These are phyloP conservation scores for Cynodonichthys magdalenae DNA, from an alignment of 2,797 vertebrate species.

Conservation along the genomic window DNA sequence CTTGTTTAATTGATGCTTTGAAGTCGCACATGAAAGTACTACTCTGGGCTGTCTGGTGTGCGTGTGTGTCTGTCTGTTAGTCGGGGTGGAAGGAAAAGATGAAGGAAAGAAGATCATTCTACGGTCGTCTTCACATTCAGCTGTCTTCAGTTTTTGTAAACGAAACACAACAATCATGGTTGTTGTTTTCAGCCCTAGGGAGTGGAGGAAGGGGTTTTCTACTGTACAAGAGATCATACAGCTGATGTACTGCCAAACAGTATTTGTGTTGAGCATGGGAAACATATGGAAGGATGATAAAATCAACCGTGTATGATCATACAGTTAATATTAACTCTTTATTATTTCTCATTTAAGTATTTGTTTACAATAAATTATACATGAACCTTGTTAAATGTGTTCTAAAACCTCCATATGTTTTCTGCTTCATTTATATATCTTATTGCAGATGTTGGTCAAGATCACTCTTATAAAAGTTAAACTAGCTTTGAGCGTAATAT, in stretches of 20 bases:
- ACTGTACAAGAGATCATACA: conserved; percentile 45
- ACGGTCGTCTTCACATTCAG: conserved; percentile 58
- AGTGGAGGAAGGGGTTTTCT: conserved; percentile 7
- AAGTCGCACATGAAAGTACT: conserved; percentile 73
- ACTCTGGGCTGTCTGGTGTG: conserved; percentile 13
- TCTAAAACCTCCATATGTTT: neutral
- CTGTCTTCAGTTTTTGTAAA: conserved; percentile 66
- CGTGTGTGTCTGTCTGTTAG: conserved; percentile 9
- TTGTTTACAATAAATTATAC: neutral
- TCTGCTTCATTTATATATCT: too few species aligned
- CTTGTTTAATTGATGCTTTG: conserved; percentile 75
- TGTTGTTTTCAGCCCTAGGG: conserved; percentile 58
- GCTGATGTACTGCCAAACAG: conserved; percentile 50
- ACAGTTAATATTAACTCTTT: neutral
- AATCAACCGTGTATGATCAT: conserved; percentile 6
- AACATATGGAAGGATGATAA: conserved; percentile 9
- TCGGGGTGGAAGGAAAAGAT: neutral
- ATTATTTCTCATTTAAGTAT: neutral
- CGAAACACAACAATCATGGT: conserved; percentile 71
- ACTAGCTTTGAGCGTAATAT: too few species aligned
- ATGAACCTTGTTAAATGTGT: neutral
- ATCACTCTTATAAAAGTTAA: too few species aligned
- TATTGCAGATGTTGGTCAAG: too few species aligned
- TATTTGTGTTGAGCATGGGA: conserved; percentile 26
- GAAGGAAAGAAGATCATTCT: conserved; percentile 25